Percentiles rank a stretch among this genome's conserved stretches.
phyloP scores from a whole-genome alignment of 2,797 vertebrate species.

The Danio jaintianensis region DNA sequence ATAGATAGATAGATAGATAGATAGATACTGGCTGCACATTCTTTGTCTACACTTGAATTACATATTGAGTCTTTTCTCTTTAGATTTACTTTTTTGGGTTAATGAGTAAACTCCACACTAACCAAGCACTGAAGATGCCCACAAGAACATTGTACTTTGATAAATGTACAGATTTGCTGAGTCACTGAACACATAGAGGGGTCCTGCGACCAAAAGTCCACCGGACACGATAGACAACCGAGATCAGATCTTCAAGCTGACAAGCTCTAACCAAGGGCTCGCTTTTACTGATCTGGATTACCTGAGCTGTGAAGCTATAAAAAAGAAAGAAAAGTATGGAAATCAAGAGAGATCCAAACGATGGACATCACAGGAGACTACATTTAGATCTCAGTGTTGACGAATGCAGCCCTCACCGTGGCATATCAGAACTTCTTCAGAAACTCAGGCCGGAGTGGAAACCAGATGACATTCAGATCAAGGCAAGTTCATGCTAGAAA shows the following conservation, averaged over 20 bases:
- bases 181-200: conserved; percentile 57
- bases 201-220: conserved; percentile 28
- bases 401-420: conserved; percentile 63
- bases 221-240: background rate
- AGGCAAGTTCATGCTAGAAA: conserved; percentile 68
- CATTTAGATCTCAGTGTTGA: conserved; percentile 73
- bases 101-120: conserved; percentile 72
- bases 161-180: conserved; percentile 61
- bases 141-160: conserved; percentile 74
- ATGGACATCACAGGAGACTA: conserved; percentile 49
- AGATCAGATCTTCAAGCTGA: background rate
- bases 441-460: conserved; percentile 76
- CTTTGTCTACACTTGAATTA: background rate
- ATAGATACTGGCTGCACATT: no score
- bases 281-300: background rate
- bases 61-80: background rate
- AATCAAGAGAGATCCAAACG: background rate
- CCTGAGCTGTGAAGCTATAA: background rate
- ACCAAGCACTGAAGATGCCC: conserved; percentile 62
- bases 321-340: conserved; percentile 64
- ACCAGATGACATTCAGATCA: conserved; percentile 72
- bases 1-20: background rate
- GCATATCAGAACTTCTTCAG: conserved; percentile 71
- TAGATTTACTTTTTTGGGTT: conserved; percentile 62
- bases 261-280: no score